A percentile compares a stretch with the other conserved stretches of the same genome.
These are phyloP conservation scores for Pelochelys cantorii DNA, from an alignment of 2,797 vertebrate genomes.

Conservation along the genomic window DNA sequence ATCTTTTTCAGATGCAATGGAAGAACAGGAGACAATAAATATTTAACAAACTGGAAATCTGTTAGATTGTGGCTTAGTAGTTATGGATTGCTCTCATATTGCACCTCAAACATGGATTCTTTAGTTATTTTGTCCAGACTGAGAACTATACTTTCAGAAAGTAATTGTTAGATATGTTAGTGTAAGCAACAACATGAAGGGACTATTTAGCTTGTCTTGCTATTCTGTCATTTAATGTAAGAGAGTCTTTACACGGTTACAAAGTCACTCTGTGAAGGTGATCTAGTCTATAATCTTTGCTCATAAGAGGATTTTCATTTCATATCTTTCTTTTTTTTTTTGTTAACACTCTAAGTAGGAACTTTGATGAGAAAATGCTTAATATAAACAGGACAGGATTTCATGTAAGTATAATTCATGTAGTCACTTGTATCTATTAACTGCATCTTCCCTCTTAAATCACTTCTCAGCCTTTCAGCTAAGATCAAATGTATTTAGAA, in stretches of 20 bases:
- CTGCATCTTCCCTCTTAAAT: background rate
- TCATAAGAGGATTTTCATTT: background rate
- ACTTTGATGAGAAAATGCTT: background rate
- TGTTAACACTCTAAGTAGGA: background rate
- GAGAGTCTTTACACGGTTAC: background rate
- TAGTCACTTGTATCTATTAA: background rate
- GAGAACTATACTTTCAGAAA: background rate
- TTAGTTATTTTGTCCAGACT: background rate
- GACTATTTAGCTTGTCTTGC: background rate
- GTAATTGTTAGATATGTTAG: fast-evolving
- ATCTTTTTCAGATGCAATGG: fast-evolving
- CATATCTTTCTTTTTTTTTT: background rate
- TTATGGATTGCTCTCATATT: background rate
- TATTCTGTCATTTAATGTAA: background rate
- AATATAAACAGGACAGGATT: background rate
- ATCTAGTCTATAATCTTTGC: background rate
- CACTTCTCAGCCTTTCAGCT: background rate
- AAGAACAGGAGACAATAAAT: background rate
- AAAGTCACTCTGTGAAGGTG: background rate
- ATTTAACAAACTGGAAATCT: background rate
- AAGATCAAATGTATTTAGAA: background rate
- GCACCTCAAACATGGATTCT: background rate
- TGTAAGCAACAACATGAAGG: background rate
- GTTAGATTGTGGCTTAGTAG: background rate
- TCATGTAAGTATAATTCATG: background rate